Evolutionary conservation across 2,797 vertebrate species (phyloP), one percentile per base, ranked within the genome.

Genomic region (Acrocephalus scirpaceus): DNA sequence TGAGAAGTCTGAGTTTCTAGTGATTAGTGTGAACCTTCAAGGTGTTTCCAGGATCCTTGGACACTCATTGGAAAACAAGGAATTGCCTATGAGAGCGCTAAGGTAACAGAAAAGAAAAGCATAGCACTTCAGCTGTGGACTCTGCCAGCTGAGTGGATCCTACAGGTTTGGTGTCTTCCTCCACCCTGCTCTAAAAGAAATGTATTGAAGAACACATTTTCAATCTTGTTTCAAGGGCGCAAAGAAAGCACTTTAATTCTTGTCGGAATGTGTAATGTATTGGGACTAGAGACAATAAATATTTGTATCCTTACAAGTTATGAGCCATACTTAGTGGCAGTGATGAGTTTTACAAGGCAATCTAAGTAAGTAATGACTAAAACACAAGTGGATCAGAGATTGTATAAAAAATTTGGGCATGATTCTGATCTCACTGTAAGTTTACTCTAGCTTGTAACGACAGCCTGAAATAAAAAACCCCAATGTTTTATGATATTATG

Each of bases 301-400:
- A 64, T 78, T 88, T 94, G 27, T 56, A 58, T 72, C n/a, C n/a
- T 69, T 81, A 42, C 44, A 61, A 72, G 26, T 54, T 90, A 38
- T 14, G 78, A 91, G 13, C 44, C 8, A 7, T 62, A 18, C 50
- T 83, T 72, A 30, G 40, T 53, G 71, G 14, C n/a, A 66, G 44
- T 70, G 73, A 75, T 58, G 34, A 88, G 17, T 78, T 86, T 88
- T 93, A 75, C 16, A 81, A 78, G 69, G 30, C 48, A 81, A 36
- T 36, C 44, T 34, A 92, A 83, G 47, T 75, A 85, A 76, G 11
- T 80, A 80, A 88, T 75, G 69, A 60, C 57, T 91, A 34, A 91
- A 90, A 38, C 42, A 87, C 57, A 91, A 58, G 51, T 42, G 36
- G n/a, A 81, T 86, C 64, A 94, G 82, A 91, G 62, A 32, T 18